These are phyloP conservation scores for Idaea biselata DNA, from an alignment of 2,888 invertebrate genomes.

Conservation along the genomic window DNA sequence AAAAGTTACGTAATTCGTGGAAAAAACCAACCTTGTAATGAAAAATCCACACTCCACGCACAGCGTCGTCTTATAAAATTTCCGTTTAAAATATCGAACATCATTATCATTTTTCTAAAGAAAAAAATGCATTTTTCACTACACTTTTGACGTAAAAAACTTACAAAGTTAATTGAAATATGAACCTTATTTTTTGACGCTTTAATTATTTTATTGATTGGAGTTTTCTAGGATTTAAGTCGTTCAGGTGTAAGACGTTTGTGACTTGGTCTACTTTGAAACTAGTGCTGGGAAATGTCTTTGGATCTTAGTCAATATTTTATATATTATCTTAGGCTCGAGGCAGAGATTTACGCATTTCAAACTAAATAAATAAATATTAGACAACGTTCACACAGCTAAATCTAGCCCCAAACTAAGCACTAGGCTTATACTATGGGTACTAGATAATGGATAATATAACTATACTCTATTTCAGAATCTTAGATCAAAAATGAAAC, in stretches of 20 bases:
- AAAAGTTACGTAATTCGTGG: slow-evolving; percentile 52
- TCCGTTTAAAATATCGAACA: slow-evolving; percentile 74
- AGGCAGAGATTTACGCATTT: neutral
- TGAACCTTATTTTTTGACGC: slow-evolving; percentile 32
- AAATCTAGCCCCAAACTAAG: no score
- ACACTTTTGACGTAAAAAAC: slow-evolving; percentile 36
- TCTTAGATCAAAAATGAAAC: no score
- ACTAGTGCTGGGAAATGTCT: slow-evolving; percentile 54
- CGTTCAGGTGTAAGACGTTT: slow-evolving; percentile 33
- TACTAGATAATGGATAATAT: no score
- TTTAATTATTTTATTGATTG: slow-evolving; percentile 39
- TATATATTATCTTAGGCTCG: neutral
- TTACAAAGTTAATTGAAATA: slow-evolving; percentile 16
- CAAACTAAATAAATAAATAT: no score
- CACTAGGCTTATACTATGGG: no score
- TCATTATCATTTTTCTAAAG: slow-evolving; percentile 78
- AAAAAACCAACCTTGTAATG: slow-evolving; percentile 58
- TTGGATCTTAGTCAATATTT: slow-evolving; percentile 38
- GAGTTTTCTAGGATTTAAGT: slow-evolving; percentile 35
- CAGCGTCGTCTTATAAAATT: slow-evolving; percentile 72
- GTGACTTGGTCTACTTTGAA: slow-evolving; percentile 74
- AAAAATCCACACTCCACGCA: slow-evolving; percentile 68
- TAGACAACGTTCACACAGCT: no score
- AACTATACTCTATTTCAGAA: no score
- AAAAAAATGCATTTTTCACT: slow-evolving; percentile 62